Conservation (phyloP, 2,888 invertebrate genomes). For the Cheilosia soror region DNA sequence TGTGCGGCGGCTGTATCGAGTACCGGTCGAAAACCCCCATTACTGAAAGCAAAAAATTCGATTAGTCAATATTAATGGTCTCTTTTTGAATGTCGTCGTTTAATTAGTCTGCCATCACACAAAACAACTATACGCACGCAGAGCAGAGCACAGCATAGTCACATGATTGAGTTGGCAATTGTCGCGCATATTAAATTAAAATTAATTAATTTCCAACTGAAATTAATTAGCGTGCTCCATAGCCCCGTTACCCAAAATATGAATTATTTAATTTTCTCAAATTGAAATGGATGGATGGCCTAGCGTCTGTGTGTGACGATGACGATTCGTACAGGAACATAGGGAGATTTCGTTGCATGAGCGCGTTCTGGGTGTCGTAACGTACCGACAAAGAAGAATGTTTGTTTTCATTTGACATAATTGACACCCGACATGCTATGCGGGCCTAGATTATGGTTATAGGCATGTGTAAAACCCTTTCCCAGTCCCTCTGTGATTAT, state of each 20-base stretch:
- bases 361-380: constrained; percentile 54
- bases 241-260: constrained; percentile 68
- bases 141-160: constrained; percentile 24
- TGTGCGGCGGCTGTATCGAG: constrained; percentile 82
- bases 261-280: constrained; percentile 73
- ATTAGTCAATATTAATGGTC: constrained; percentile 70
- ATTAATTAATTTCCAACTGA: constrained; percentile 74
- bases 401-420: constrained; percentile 76
- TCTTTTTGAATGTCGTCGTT: constrained; percentile 65
- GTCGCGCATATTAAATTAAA: constrained; percentile 75
- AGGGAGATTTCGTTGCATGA: constrained; percentile 52
- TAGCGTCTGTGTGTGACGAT: constrained; percentile 16
- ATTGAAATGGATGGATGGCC: constrained; percentile 72
- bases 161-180: constrained; percentile 74
- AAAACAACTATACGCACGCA: constrained; percentile 48
- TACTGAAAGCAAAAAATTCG: constrained; percentile 83
- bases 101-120: constrained; percentile 65
- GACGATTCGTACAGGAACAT: constrained; percentile 7
- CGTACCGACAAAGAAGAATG: constrained; percentile 67
- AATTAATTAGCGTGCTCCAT: constrained; percentile 72
- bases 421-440: constrained; percentile 77
- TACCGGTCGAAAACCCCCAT: constrained; percentile 86
- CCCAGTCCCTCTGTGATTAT: constrained; percentile 18
- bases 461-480: constrained; percentile 64
- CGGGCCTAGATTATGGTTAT: constrained; percentile 68